Evolutionary conservation across 2,888 invertebrate genomes (phyloP).

Genomic region (Rhagium mordax): DNA sequence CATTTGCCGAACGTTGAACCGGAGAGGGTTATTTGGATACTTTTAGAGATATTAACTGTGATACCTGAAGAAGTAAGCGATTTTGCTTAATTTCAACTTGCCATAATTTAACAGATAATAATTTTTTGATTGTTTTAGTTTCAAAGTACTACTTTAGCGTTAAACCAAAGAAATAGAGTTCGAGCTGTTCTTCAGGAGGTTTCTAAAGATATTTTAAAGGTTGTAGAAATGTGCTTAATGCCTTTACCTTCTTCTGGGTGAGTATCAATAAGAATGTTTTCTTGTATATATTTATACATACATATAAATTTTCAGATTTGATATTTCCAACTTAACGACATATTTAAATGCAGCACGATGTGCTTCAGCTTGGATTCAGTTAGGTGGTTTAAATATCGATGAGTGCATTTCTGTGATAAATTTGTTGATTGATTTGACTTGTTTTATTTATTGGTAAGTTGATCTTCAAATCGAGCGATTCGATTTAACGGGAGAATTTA

Average conservation of each 20-base stretch:
- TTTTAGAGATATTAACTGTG: constrained; percentile 88
- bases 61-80: constrained; percentile 90
- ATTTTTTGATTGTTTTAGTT: constrained; percentile 62
- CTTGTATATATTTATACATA: not conserved
- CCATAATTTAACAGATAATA: too few relatives aligned
- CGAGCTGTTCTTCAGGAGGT: constrained; percentile 68
- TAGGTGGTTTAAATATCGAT: constrained; percentile 70
- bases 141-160: constrained; percentile 69
- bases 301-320: constrained; percentile 58
- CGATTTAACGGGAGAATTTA: too few relatives aligned
- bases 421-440: constrained; percentile 67
- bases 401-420: constrained; percentile 64
- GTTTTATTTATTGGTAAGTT: constrained; percentile 68
- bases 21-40: constrained; percentile 76
- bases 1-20: constrained; percentile 75
- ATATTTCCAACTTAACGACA: constrained; percentile 71
- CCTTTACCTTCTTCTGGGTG: constrained; percentile 65
- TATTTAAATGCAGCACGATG: constrained; percentile 74
- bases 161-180: constrained; percentile 67
- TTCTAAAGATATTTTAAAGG: constrained; percentile 69
- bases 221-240: constrained; percentile 68
- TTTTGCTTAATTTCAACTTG: constrained; percentile 10
- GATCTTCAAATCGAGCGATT: not conserved
- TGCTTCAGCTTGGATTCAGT: constrained; percentile 77
- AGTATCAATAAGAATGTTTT: constrained; percentile 38